Conservation (phyloP, 2,888 invertebrate genomes). For the Taphrorychus bicolor region DNA sequence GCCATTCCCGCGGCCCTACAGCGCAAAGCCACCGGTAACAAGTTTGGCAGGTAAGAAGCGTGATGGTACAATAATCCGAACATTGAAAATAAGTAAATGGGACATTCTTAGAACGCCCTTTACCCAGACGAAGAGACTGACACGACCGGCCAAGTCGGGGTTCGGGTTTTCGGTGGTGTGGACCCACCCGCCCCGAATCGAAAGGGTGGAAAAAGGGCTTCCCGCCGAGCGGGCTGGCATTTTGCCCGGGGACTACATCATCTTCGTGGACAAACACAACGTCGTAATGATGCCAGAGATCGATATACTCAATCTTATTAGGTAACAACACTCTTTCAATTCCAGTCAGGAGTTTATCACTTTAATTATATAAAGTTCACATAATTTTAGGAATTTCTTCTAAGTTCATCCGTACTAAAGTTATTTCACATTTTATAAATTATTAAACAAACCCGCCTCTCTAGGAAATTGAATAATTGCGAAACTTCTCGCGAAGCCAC, state of each 20-base stretch:
- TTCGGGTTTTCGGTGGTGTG: conserved; percentile 89
- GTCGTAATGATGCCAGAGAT: conserved; percentile 84
- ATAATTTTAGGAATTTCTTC: too few relatives aligned
- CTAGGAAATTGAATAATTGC: conserved; percentile 8
- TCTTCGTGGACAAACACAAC: conserved; percentile 87
- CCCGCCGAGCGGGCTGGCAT: conserved; percentile 86
- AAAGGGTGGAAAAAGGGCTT: conserved; percentile 80
- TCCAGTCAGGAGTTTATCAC: too few relatives aligned
- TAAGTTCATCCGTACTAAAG: too few relatives aligned
- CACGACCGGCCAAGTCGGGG: conserved; percentile 62
- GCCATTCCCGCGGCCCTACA: conserved; percentile 64
- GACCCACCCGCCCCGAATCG: conserved; percentile 87
- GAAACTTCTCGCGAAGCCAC: background rate
- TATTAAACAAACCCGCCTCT: too few relatives aligned
- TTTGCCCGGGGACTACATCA: conserved; percentile 84
- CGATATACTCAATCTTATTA: conserved; percentile 67
- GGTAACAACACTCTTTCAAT: conserved; percentile 51
- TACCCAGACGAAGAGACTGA: conserved; percentile 74
- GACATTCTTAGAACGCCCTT: conserved; percentile 87
- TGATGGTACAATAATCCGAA: too few relatives aligned
- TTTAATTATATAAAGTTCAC: too few relatives aligned
- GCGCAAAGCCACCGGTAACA: conserved; percentile 62
- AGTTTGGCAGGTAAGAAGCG: conserved; percentile 41
- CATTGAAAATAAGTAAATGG: too few relatives aligned
- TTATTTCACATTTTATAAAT: too few relatives aligned